Conservation (phyloP, 2,113 vertebrate species). For the Sylvilagus bachmani region DNA sequence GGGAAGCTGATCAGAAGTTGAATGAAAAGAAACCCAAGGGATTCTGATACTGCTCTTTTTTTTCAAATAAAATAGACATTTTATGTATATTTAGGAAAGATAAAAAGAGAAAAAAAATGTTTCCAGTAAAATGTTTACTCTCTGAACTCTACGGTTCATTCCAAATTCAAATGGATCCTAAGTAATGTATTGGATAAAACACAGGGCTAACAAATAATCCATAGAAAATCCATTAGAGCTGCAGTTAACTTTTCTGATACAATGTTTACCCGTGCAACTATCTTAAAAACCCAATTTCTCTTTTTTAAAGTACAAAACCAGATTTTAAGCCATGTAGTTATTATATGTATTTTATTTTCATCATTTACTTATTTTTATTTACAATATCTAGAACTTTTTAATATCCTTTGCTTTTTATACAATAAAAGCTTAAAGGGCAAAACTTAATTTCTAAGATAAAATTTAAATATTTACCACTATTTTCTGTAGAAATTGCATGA, state of each 20-base stretch:
- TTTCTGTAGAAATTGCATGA: not conserved
- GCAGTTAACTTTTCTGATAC: not conserved
- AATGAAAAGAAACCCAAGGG: conserved; percentile 49
- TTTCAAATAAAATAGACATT: conserved; percentile 70
- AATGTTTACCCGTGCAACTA: conserved; percentile 40
- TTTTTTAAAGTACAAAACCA: not conserved
- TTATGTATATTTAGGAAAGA: conserved; percentile 44
- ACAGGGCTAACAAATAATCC: not conserved
- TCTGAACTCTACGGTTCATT: conserved; percentile 46
- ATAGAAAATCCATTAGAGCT: conserved; percentile 43
- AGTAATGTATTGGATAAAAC: not conserved
- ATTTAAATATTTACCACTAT: not conserved
- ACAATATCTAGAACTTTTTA: not conserved
- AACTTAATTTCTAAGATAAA: not conserved
- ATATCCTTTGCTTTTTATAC: not conserved
- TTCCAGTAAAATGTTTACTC: conserved; percentile 23
- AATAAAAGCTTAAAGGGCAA: not conserved
- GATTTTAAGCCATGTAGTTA: not conserved
- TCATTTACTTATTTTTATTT: conserved; percentile 24
- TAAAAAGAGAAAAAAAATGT: not conserved
- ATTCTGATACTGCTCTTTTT: not conserved
- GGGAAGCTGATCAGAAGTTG: conserved; percentile 16
- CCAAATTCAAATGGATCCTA: not conserved
- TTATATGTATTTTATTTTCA: not conserved
- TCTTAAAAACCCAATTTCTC: conserved; percentile 6